These are phyloP conservation scores for Berghia stephanieae DNA, from an alignment of 1,140 invertebrate genomes.

Conservation along the genomic window DNA sequence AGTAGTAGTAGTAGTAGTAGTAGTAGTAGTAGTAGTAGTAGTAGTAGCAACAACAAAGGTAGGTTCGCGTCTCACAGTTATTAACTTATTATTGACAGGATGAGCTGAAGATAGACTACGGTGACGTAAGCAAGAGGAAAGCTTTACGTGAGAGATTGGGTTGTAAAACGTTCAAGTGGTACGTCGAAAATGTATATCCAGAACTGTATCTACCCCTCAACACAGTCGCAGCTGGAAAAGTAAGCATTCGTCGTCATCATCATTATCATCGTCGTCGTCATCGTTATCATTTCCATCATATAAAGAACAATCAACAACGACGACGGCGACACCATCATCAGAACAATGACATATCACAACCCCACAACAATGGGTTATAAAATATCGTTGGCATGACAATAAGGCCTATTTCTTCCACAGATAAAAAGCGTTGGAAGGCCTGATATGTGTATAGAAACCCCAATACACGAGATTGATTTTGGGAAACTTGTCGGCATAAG, in stretches of 20 bases:
- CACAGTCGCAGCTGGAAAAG: constrained; percentile 29
- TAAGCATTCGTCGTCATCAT: not conserved
- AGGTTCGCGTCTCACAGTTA: not conserved
- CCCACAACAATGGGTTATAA: too few species aligned
- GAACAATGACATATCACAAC: too few species aligned
- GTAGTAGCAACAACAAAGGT: not conserved
- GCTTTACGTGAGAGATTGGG: constrained; percentile 79
- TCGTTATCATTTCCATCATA: not conserved
- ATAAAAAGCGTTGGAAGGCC: too few species aligned
- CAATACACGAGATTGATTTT: too few species aligned
- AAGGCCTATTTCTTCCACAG: too few species aligned
- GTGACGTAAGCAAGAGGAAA: constrained; percentile 69
- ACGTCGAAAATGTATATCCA: constrained; percentile 95
- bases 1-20: not conserved
- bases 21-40: not conserved
- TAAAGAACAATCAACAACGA: not conserved
- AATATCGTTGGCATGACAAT: too few species aligned
- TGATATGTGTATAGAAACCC: too few species aligned
- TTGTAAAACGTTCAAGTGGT: constrained; percentile 98
- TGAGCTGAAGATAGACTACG: constrained; percentile 29
- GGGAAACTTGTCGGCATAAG: too few species aligned
- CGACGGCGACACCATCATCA: not conserved
- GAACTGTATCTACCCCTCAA: constrained; percentile 81
- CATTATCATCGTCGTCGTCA: not conserved
- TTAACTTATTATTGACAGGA: not conserved